Percentiles rank a stretch among this genome's conserved stretches.
These are phyloP conservation scores for Athrips mouffetella DNA, from an alignment of 2,888 invertebrate species.

Conservation along the genomic window DNA sequence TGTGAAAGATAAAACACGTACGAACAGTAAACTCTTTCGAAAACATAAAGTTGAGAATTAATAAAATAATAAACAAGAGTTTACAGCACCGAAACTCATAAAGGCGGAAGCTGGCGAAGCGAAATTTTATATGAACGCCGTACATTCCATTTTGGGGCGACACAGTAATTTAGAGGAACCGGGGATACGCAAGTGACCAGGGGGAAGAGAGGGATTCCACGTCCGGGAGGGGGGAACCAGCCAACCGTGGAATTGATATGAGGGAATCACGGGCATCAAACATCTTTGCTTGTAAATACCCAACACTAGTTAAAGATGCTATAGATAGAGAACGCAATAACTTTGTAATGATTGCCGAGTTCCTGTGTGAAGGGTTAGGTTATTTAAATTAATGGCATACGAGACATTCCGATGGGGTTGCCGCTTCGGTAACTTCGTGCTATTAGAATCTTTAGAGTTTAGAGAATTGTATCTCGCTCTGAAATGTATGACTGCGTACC, in stretches of 20 bases:
- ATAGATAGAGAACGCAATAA: slow-evolving; percentile 4
- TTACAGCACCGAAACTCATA: slow-evolving; percentile 24
- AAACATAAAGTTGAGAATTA: slow-evolving; percentile 7
- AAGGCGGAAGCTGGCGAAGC: slow-evolving; percentile 35
- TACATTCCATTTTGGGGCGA: slow-evolving; percentile 37
- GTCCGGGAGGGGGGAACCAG: slow-evolving; percentile 36
- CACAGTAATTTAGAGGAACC: slow-evolving; percentile 42
- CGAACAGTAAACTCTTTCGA: slow-evolving; percentile 2
- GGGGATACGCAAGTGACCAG: slow-evolving; percentile 33
- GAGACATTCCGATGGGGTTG: slow-evolving; percentile 1
- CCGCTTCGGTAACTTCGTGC: slow-evolving; percentile 1
- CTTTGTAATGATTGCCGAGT: slow-evolving; percentile 3
- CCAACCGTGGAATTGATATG: slow-evolving; percentile 44
- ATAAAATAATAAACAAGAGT: slow-evolving; percentile 10
- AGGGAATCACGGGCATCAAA: slow-evolving; percentile 32
- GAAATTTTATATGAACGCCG: slow-evolving; percentile 39
- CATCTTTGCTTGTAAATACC: slow-evolving; percentile 12
- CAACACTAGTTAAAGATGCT: slow-evolving; percentile 5
- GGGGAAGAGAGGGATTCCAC: slow-evolving; percentile 27
- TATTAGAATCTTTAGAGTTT: background rate
- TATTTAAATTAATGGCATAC: slow-evolving; percentile 1
- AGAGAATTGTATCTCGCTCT: background rate
- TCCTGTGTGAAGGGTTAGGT: slow-evolving; percentile 3
- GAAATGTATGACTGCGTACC: background rate
- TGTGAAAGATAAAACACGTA: slow-evolving; percentile 7